phyloP scores from a whole-genome alignment of 2,888 invertebrate species.

The Caenorhabditis drosophilae region DNA sequence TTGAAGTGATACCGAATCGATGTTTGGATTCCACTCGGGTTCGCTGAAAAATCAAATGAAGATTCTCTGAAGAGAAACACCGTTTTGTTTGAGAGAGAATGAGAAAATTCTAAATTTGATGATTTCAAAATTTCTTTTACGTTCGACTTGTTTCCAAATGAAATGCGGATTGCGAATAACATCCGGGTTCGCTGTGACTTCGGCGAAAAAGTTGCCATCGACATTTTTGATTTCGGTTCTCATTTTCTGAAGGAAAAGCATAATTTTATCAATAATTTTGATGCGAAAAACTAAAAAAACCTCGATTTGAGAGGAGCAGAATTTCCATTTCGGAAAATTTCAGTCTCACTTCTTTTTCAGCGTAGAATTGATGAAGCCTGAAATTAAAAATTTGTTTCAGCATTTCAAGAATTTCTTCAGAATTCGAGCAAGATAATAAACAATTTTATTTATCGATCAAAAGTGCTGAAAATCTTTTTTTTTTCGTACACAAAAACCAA shows the following conservation, averaged over 20 bases:
- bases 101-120: too few relatives aligned
- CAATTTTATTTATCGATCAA: too few relatives aligned
- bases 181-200: constrained; percentile 28
- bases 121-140: constrained; percentile 10
- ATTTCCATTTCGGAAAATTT: too few relatives aligned
- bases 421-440: too few relatives aligned
- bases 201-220: constrained; percentile 21
- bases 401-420: too few relatives aligned
- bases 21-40: constrained; percentile 31
- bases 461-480: too few relatives aligned
- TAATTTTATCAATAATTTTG: background rate
- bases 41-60: constrained; percentile 17
- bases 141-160: constrained; percentile 18
- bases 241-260: constrained; percentile 11
- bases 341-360: too few relatives aligned
- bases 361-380: constrained; percentile 30
- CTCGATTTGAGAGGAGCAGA: too few relatives aligned
- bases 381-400: constrained; percentile 1
- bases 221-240: too few relatives aligned
- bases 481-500: too few relatives aligned
- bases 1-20: constrained; percentile 33
- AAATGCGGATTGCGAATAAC: constrained; percentile 4
- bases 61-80: background rate
- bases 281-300: constrained; percentile 13
- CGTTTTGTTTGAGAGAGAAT: too few relatives aligned